phyloP scores from a whole-genome alignment of 92 coral and sea anemone genomes.

The Zoanthus sansibaricus region DNA sequence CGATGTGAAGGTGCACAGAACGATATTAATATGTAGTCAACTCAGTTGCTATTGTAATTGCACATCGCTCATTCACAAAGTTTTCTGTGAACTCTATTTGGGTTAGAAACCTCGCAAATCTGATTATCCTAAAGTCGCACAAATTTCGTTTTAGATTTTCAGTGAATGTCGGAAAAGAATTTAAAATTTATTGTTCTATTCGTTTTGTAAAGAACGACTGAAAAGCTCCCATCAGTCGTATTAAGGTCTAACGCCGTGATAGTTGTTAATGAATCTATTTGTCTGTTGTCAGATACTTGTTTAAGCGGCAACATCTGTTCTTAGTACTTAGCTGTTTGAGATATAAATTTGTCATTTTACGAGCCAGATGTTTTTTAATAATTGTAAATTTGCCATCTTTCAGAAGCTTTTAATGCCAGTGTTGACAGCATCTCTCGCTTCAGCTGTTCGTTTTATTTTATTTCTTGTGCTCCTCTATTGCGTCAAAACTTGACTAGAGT shows the following conservation, averaged over 20 bases:
- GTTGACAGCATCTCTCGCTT: neutral
- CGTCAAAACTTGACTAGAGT: neutral
- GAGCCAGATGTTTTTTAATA: neutral
- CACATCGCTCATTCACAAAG: neutral
- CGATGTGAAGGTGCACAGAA: slow-evolving; percentile 12
- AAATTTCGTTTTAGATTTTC: neutral
- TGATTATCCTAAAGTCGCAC: too few species aligned
- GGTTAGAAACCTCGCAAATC: neutral
- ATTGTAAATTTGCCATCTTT: neutral
- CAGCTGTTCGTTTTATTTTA: neutral
- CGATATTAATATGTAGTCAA: too few species aligned
- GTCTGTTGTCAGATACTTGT: neutral
- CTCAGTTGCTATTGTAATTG: neutral
- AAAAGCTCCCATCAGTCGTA: too few species aligned
- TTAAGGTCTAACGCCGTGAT: neutral
- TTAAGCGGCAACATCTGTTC: slow-evolving; percentile 20
- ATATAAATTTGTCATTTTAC: neutral
- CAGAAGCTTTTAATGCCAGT: neutral
- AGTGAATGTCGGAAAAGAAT: neutral
- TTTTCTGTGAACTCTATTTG: neutral
- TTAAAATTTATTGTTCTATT: neutral
- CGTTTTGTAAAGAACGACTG: neutral
- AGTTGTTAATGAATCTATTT: neutral
- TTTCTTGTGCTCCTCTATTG: neutral
- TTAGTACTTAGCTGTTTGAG: neutral